Evolutionary conservation across 2,113 vertebrate species (phyloP), one percentile per base, ranked within the genome.

Genomic region (Mustelus asterias): DNA sequence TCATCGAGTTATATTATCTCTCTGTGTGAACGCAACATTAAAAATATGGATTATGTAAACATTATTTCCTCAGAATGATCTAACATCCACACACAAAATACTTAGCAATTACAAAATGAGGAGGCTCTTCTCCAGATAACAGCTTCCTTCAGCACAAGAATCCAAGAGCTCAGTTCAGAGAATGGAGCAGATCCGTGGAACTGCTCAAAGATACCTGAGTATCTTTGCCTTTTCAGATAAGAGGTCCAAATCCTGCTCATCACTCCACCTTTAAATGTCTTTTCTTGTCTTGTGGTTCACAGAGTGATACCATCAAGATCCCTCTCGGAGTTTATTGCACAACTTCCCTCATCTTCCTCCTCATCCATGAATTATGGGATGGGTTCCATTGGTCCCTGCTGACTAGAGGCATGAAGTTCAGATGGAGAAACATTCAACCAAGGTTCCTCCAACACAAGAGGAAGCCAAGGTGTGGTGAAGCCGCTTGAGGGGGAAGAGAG

Each of bases 21-120:
- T 72, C 67, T 76, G 33, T 72, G 69, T 48, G 41, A 76, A 54
- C 44, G 5, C 44, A 95, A 95, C 44, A 72, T 72, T 76, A 95
- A 95, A 72, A 95, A 72, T 72, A 41, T 95, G 94, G 67, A 95
- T 48, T 63, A 76, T 72, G 41, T 95, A 72, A 95, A 95, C 94
- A 95, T 72, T 72, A 95, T 54, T 29, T 76, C 94, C 69, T 95
- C 69, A 95, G 67, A n/a, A 92, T 65, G 58, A 48, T 95, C 67
- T 8, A 3, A 44, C 41, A 94, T 95, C 41, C 69, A 95, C 94
- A 33, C 94, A 95, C 16, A 65, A 37, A 93, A 93, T 93, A 93
- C 26, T 95, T 37, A 95, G 69, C 67, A 94, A 94, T 94, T 60
- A 94, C 65, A 72, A 33, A 90, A 90, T 14, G 24, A 95, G 44